Evolutionary conservation across 2,888 invertebrate genomes (phyloP).

Genomic region (Cephus nigrinus): DNA sequence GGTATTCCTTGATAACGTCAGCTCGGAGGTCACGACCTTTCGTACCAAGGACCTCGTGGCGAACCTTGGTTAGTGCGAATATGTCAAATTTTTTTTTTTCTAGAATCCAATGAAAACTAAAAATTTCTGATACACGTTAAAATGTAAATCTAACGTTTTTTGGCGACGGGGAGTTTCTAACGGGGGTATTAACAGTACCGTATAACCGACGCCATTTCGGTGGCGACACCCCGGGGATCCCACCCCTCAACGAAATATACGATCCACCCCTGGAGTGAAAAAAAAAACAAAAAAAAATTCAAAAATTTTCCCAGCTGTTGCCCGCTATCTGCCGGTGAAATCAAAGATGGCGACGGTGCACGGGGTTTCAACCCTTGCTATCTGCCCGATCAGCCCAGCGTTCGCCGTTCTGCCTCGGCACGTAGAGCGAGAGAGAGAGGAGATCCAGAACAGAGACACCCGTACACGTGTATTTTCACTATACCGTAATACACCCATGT

Average conservation of each 20-base stretch:
- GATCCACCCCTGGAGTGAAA: slow-evolving; percentile 3
- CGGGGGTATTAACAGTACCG: not conserved
- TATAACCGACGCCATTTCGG: slow-evolving; percentile 7
- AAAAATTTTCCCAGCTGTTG: slow-evolving; percentile 64
- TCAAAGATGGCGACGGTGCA: slow-evolving; percentile 57
- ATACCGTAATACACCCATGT: slow-evolving; percentile 19
- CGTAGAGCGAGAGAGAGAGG: slow-evolving; percentile 7
- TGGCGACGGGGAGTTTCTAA: not conserved
- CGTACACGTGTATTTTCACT: not conserved
- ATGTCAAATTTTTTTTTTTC: not conserved
- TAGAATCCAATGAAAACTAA: too few relatives aligned
- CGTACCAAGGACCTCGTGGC: not conserved
- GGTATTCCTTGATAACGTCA: not conserved
- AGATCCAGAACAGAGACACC: not conserved
- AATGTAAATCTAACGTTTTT: not conserved
- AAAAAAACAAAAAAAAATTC: slow-evolving; percentile 20
- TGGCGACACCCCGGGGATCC: not conserved
- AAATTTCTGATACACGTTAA: not conserved
- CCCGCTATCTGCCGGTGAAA: slow-evolving; percentile 49
- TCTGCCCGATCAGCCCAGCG: slow-evolving; percentile 44
- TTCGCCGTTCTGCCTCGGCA: slow-evolving; percentile 17
- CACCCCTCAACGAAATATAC: not conserved
- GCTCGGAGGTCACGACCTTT: not conserved
- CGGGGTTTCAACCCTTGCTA: slow-evolving; percentile 63
- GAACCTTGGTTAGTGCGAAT: not conserved